phyloP scores from a whole-genome alignment of 2,888 invertebrate species.

The Xestia xanthographa region DNA sequence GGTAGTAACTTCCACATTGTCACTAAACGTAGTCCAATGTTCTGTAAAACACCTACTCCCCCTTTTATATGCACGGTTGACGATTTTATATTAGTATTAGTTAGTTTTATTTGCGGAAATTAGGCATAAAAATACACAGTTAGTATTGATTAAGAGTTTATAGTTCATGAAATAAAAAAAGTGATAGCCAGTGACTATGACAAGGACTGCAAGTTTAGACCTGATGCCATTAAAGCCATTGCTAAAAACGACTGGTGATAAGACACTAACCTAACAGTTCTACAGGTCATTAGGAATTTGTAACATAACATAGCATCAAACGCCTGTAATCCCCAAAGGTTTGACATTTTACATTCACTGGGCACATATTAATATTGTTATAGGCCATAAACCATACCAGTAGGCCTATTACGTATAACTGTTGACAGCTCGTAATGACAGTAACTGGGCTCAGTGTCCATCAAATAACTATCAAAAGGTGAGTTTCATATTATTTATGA shows the following conservation, averaged over 20 bases:
- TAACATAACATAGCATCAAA: background rate
- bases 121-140: slow-evolving; percentile 24
- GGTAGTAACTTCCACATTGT: slow-evolving; percentile 62
- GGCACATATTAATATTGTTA: too few species aligned
- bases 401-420: too few species aligned
- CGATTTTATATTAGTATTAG: slow-evolving; percentile 8
- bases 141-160: slow-evolving; percentile 38
- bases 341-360: too few species aligned
- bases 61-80: slow-evolving; percentile 46
- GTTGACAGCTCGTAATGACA: too few species aligned
- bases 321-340: too few species aligned
- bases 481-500: too few species aligned
- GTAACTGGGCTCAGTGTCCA: too few species aligned
- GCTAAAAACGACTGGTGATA: background rate
- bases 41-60: background rate
- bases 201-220: background rate
- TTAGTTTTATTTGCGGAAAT: slow-evolving; percentile 51
- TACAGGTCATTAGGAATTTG: too few species aligned
- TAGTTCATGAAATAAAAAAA: slow-evolving; percentile 26
- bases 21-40: slow-evolving; percentile 24
- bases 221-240: background rate
- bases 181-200: background rate
- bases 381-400: too few species aligned
- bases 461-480: too few species aligned
- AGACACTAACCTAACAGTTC: background rate